Base-by-base conservation (phyloP, 2,113 vertebrate genomes). In the Casuarius casuarius region DNA sequence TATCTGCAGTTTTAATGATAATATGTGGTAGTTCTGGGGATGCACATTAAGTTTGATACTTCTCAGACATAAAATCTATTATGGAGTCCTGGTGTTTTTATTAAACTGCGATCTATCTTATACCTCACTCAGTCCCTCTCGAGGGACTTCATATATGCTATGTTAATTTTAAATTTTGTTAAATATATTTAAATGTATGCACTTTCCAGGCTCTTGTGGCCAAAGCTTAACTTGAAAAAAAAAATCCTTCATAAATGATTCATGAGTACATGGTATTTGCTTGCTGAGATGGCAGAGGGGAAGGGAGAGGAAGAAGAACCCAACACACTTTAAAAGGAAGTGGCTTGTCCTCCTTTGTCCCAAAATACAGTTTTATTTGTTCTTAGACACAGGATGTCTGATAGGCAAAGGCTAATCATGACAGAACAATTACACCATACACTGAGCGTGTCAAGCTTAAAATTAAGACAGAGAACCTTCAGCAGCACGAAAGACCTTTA, bases 151-250 rank as follows among this genome's bases (percentile, higher is more conserved):
- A n/a, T 54, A 61, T 68, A 59, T 26, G 33, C 65, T 49, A 86
- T 67, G 89, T 71, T 90, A 86, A 90, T 92, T 90, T 92, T 70
- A 3, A 70, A 90, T 79, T 92, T 83, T 42, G 90, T 87, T 20
- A 79, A 95, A 88, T 82, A 52, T 91, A 96, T 96, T 96, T 67
- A 95, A 95, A 97, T 92, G 6, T 73, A 95, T 79, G 89, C 84
- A 94, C 46, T 88, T 96, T 90, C 76, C 65, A 74, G 82, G 58
- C n/a, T 91, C 42, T 78, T 61, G 85, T 58, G 73, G 54, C 42
- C 49, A 65, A 20, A 67, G 74, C n/a, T 94, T 91, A 81, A 78
- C 67, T 40, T 40, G 17, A 22, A 33, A 78, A 91, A 58, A 54
- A 88, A 61, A 9, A 6, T 22, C 42, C 54, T 25, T 31, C 28